phyloP scores from a whole-genome alignment of 2,113 vertebrate species.

The Callospermophilus lateralis region DNA sequence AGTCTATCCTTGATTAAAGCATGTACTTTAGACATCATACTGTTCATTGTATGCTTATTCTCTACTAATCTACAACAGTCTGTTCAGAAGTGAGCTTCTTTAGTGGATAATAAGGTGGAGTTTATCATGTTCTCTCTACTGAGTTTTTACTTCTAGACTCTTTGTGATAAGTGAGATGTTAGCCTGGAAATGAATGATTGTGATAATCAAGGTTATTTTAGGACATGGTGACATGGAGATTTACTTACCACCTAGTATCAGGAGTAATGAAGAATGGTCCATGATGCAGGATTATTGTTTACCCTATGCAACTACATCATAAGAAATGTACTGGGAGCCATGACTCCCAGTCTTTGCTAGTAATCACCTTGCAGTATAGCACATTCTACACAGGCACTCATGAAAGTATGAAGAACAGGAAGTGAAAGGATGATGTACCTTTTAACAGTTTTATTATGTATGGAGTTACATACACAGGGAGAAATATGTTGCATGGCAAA shows the following conservation, averaged over 20 bases:
- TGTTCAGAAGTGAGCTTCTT: conserved; percentile 21
- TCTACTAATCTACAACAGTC: not conserved
- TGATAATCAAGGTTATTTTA: not conserved
- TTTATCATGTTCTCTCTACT: not conserved
- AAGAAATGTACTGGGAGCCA: not conserved
- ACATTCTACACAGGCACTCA: not conserved
- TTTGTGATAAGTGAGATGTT: not conserved
- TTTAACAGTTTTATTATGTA: not conserved
- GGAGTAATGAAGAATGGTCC: not conserved
- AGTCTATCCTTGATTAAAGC: not conserved
- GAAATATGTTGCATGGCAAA: not conserved
- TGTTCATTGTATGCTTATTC: not conserved
- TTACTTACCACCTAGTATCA: not conserved
- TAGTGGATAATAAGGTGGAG: not conserved
- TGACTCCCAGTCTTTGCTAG: not conserved
- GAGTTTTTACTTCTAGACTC: not conserved
- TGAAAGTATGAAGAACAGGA: not conserved
- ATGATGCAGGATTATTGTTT: too few relatives aligned
- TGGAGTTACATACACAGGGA: not conserved
- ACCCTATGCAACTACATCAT: not conserved
- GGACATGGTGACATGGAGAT: not conserved
- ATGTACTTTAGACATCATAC: not conserved
- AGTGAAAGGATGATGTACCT: not conserved
- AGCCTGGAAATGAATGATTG: not conserved
- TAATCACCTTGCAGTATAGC: not conserved